Evolutionary conservation across 2,113 vertebrate species (phyloP).

Genomic region (Tachysurus fulvidraco): DNA sequence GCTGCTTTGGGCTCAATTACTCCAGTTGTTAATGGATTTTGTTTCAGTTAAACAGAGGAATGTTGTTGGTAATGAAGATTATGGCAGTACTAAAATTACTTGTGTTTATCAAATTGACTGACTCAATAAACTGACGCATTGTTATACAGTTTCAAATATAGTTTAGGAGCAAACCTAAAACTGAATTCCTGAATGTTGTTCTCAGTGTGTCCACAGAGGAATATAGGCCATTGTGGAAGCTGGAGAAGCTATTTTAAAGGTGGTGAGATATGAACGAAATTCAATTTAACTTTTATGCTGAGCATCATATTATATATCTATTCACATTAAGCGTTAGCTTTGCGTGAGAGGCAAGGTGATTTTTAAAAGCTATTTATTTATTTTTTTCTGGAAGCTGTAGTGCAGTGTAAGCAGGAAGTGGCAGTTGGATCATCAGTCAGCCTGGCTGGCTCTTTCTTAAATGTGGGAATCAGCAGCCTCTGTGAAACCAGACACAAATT

Average conservation of each 20-base stretch:
- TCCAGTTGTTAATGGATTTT: not conserved
- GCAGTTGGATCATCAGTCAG: conserved; percentile 51
- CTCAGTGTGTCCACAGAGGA: not conserved
- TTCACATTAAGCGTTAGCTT: conserved; percentile 38
- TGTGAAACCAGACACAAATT: conserved; percentile 11
- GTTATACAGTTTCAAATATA: conserved; percentile 2
- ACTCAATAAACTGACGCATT: not conserved
- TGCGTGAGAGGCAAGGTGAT: conserved; percentile 37
- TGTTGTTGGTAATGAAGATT: conserved; percentile 1
- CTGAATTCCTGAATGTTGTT: not conserved
- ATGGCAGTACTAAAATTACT: not conserved
- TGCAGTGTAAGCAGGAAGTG: conserved; percentile 52
- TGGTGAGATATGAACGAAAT: conserved; percentile 42
- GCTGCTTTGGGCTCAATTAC: conserved; percentile 3
- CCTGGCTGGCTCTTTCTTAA: conserved; percentile 33
- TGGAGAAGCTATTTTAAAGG: not conserved
- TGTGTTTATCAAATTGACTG: conserved; percentile 5
- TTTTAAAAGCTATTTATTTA: conserved; percentile 50
- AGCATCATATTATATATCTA: conserved; percentile 49
- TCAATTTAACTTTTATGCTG: conserved; percentile 54
- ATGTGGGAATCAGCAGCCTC: conserved; percentile 45
- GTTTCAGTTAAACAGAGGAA: conserved; percentile 4
- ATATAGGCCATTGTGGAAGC: conserved; percentile 10
- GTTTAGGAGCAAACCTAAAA: not conserved
- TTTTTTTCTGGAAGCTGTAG: conserved; percentile 35